Percentiles rank a stretch among this genome's conserved stretches.
Conservation (phyloP, 30 jellyfish, hydroid and myxozoan species). For the Nemopilema nomurai region DNA sequence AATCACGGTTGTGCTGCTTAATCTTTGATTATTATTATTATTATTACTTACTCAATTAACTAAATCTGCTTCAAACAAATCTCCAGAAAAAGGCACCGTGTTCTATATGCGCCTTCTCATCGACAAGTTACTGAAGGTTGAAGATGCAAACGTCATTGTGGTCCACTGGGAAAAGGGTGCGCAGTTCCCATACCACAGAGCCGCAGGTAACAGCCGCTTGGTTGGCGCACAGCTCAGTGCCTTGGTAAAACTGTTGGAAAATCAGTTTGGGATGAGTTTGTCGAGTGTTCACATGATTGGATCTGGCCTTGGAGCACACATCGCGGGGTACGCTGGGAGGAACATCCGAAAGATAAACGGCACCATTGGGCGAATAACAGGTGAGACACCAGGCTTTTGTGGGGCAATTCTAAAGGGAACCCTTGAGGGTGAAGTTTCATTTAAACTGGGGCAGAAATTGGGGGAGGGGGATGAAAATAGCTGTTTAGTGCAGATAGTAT, state of each 20-base stretch:
- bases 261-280: constrained; percentile 60
- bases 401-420: not conserved
- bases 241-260: constrained; percentile 44
- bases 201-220: constrained; percentile 77
- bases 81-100: constrained; percentile 28
- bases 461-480: no score
- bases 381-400: constrained; percentile 22
- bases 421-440: no score
- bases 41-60: no score
- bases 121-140: constrained; percentile 56
- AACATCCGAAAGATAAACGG: constrained; percentile 50
- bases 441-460: no score
- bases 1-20: no score
- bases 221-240: constrained; percentile 76
- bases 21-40: no score
- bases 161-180: constrained; percentile 87
- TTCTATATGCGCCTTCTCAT: constrained; percentile 40
- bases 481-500: no score
- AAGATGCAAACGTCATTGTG: constrained; percentile 68
- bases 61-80: not conserved
- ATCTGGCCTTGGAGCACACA: constrained; percentile 84
- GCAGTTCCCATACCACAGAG: constrained; percentile 86
- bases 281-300: constrained; percentile 69
- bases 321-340: constrained; percentile 84
- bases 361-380: constrained; percentile 72